These are phyloP conservation scores for Micromesistius poutassou DNA, from an alignment of 2,797 vertebrate species.

Conservation along the genomic window DNA sequence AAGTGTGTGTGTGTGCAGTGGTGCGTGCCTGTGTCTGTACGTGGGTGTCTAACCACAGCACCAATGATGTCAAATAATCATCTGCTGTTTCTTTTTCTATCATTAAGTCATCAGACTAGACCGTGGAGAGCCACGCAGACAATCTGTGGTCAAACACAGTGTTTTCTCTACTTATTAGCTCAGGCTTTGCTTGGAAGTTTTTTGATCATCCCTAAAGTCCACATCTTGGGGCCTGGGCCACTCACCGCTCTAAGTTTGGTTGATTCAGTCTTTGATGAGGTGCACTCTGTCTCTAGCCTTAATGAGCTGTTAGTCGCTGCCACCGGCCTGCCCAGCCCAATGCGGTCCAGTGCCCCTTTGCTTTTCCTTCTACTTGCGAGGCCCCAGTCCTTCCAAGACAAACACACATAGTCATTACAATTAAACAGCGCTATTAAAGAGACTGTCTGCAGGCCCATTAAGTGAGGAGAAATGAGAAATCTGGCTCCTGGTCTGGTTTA, in stretches of 20 bases:
- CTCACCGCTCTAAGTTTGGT: constrained; percentile 61
- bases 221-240: constrained; percentile 50
- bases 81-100: constrained; percentile 40
- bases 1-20: too few relatives aligned
- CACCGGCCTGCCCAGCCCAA: constrained; percentile 52
- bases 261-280: constrained; percentile 67
- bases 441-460: constrained; percentile 65
- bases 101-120: constrained; percentile 56
- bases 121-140: constrained; percentile 65
- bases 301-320: constrained; percentile 67
- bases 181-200: constrained; percentile 60
- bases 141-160: constrained; percentile 63
- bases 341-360: constrained; percentile 62
- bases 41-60: constrained; percentile 10
- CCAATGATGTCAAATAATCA: constrained; percentile 50
- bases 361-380: constrained; percentile 56
- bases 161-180: constrained; percentile 62
- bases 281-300: constrained; percentile 59
- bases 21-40: background rate
- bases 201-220: constrained; percentile 60
- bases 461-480: constrained; percentile 51
- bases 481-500: constrained; percentile 50
- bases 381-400: constrained; percentile 66
- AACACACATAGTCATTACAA: constrained; percentile 69
- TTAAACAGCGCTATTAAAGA: constrained; percentile 69